phyloP scores from a whole-genome alignment of 2,797 vertebrate species.

The Enteromius mattozi region DNA sequence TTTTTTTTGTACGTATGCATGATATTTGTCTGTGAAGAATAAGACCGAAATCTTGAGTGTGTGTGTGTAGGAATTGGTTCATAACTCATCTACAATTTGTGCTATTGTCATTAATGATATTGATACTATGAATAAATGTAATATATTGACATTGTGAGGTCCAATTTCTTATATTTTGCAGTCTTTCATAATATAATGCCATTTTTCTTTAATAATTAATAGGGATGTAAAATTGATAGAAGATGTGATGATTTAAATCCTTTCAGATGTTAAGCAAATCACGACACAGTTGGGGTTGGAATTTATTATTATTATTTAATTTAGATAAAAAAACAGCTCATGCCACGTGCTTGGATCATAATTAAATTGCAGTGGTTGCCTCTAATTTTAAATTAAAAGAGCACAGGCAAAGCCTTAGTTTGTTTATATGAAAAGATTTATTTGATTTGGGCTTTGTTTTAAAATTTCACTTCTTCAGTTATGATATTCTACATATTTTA shows the following conservation, averaged over 20 bases:
- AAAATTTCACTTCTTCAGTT: background rate
- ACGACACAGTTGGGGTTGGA: background rate
- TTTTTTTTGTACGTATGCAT: background rate
- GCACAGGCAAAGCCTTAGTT: background rate
- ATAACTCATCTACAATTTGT: background rate
- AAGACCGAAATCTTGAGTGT: background rate
- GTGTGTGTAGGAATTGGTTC: background rate
- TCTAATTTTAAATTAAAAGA: background rate
- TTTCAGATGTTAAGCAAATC: background rate
- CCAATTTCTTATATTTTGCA: background rate
- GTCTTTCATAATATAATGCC: background rate
- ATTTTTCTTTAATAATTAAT: background rate
- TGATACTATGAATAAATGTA: background rate
- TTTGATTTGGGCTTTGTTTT: background rate
- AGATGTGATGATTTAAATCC: background rate
- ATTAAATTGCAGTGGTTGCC: background rate
- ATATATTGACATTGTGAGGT: background rate
- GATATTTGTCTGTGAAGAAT: background rate
- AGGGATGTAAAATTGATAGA: background rate
- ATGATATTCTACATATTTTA: background rate
- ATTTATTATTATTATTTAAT: background rate
- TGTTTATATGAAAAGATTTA: background rate
- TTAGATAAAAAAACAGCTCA: background rate
- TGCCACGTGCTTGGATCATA: background rate
- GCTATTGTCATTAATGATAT: background rate